Base-by-base conservation (phyloP, 2,888 invertebrate species). In the Pyrgus malvae region DNA sequence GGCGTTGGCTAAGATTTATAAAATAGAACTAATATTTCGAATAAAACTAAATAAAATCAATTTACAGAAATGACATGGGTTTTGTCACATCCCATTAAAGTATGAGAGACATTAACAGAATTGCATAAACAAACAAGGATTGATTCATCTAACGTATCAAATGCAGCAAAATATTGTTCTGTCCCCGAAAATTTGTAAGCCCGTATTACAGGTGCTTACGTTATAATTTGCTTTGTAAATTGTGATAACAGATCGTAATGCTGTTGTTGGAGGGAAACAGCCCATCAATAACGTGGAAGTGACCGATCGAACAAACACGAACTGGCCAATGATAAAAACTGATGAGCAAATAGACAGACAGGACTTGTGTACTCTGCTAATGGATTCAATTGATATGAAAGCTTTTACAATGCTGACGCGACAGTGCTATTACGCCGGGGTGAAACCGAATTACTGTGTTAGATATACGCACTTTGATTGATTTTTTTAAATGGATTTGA, bases 301-400 rank as follows among this genome's bases (percentile, higher is more conserved):
- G 89, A 88, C 83, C 85, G 89, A 87, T 87, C 83, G 83, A 74
- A 82, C 84, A 87, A 87, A 90, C 89, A 88, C 70, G 71, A 76
- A 84, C 83, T 80, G 77, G 76, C 76, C 86, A 89, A 87, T 89
- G 90, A 89, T 89, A 89, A 90, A 89, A 90, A 90, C 86, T 89
- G 88, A 90, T 83, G 86, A 83, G 84, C 83, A 90, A 90, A 90
- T 90, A 89, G 78, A 87, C 79, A 80, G 80, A 80, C 84, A 76
- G 76, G 79, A 78, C 79, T 76, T 90, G 90, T 90, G 87, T 89
- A 83, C 88, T 81, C 83, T 80, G 81, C 86, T 90, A 90, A 90
- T 90, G 90, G 90, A 90, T 89, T 90, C 88, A 89, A 89, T 89
- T 88, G 90, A 90, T 90, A 90, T 83, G 80, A 89, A 90, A 89